Conservation (phyloP, 1,140 invertebrate species). For the Frieseomelitta varia region DNA sequence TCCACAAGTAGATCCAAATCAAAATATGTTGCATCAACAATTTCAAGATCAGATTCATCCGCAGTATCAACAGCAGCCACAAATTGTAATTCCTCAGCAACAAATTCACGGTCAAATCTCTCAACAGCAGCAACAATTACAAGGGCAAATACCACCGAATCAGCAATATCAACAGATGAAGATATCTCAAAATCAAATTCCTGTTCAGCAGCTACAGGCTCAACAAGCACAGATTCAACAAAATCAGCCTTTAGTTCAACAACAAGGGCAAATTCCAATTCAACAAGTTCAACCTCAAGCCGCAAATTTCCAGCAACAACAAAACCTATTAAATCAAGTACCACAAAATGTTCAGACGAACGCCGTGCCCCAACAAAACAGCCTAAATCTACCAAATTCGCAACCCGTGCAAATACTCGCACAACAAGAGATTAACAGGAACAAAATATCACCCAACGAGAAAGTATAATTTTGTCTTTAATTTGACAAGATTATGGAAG, state of each 20-base stretch:
- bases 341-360: conserved; percentile 55
- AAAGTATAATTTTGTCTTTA: conserved; percentile 45
- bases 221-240: conserved; percentile 40
- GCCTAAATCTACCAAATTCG: conserved; percentile 10
- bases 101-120: conserved; percentile 51
- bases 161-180: conserved; percentile 68
- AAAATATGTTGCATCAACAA: conserved; percentile 45
- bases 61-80: conserved; percentile 46
- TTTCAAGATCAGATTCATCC: conserved; percentile 54
- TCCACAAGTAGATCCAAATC: conserved; percentile 50
- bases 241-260: neutral
- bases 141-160: conserved; percentile 51
- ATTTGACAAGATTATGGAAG: neutral
- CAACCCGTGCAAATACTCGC: conserved; percentile 6
- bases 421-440: conserved; percentile 40
- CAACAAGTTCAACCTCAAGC: neutral
- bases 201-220: conserved; percentile 30
- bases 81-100: conserved; percentile 47
- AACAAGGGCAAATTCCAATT: neutral
- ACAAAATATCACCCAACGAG: conserved; percentile 52
- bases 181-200: conserved; percentile 71
- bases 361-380: conserved; percentile 28
- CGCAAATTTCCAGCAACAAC: conserved; percentile 31
- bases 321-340: conserved; percentile 43
- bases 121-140: conserved; percentile 46